Percentiles rank a stretch among this genome's conserved stretches.
Conservation (phyloP, 30 jellyfish, hydroid and myxozoan genomes). For the Sanderia malayensis region DNA sequence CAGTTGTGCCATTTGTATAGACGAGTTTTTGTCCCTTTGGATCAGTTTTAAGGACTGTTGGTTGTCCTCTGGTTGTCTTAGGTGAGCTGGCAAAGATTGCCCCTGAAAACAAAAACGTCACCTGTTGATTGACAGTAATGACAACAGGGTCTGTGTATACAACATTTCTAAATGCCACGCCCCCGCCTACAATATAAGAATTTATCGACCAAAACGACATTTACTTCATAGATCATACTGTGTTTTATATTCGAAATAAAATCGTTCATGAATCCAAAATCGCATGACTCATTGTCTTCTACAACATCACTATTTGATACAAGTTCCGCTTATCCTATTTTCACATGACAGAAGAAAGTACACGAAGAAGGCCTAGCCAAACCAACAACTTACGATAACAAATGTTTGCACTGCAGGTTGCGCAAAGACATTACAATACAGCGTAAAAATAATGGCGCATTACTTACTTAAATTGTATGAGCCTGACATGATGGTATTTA, state of each 20-base stretch:
- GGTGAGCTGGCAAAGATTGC: slow-evolving; percentile 90
- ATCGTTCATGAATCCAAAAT: background rate
- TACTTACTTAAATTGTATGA: background rate
- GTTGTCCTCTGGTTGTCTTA: slow-evolving; percentile 78
- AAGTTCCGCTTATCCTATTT: background rate
- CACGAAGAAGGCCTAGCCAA: background rate
- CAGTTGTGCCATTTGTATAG: slow-evolving; percentile 83
- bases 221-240: background rate
- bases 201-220: background rate
- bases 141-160: too few species aligned
- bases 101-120: slow-evolving; percentile 20
- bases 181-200: too few species aligned
- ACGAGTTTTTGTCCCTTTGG: slow-evolving; percentile 81
- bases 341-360: background rate
- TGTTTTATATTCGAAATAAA: too few species aligned
- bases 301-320: background rate
- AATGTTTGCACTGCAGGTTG: background rate
- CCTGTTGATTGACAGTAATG: too few species aligned
- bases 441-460: background rate
- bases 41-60: slow-evolving; percentile 72
- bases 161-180: too few species aligned
- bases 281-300: background rate
- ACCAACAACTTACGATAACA: background rate
- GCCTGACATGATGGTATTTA: slow-evolving; percentile 1
- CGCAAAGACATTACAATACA: background rate